These are phyloP conservation scores for Rana temporaria DNA, from an alignment of 2,113 vertebrate genomes.

Conservation along the genomic window DNA sequence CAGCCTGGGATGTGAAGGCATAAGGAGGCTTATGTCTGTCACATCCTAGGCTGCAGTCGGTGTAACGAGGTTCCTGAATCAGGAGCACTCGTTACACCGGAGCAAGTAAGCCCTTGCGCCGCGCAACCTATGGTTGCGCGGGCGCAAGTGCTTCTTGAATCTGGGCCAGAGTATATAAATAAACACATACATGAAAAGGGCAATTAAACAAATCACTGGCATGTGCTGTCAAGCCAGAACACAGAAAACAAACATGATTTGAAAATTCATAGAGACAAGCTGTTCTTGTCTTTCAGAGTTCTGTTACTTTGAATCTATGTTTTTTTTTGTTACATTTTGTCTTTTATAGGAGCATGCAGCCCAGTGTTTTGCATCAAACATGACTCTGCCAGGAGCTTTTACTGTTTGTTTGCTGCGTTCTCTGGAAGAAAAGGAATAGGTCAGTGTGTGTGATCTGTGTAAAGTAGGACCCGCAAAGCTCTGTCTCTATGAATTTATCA, in stretches of 20 bases:
- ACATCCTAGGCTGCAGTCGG: too few species aligned
- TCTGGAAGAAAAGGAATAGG: constrained; percentile 68
- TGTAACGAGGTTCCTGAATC: too few species aligned
- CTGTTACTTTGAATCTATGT: constrained; percentile 19
- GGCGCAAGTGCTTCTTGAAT: too few species aligned
- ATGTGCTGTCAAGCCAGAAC: too few species aligned
- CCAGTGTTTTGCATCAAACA: constrained; percentile 50
- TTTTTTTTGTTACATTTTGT: constrained; percentile 35
- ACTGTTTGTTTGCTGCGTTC: constrained; percentile 35
- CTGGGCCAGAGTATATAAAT: too few species aligned
- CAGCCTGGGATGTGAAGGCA: too few species aligned
- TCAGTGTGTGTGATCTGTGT: constrained; percentile 54
- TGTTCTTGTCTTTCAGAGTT: constrained; percentile 22
- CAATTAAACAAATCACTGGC: too few species aligned
- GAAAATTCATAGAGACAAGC: not conserved
- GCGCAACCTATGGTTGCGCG: too few species aligned
- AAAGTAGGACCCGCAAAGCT: not conserved
- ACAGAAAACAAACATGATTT: not conserved
- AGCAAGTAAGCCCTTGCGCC: too few species aligned
- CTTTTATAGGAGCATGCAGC: constrained; percentile 31
- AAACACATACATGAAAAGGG: too few species aligned
- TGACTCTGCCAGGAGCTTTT: constrained; percentile 51
- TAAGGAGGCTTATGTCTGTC: too few species aligned
- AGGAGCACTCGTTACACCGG: too few species aligned
- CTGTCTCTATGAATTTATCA: constrained; percentile 57